Evolutionary conservation across 2,113 vertebrate genomes (phyloP).

Genomic region (Ivindomyrus marchei): DNA sequence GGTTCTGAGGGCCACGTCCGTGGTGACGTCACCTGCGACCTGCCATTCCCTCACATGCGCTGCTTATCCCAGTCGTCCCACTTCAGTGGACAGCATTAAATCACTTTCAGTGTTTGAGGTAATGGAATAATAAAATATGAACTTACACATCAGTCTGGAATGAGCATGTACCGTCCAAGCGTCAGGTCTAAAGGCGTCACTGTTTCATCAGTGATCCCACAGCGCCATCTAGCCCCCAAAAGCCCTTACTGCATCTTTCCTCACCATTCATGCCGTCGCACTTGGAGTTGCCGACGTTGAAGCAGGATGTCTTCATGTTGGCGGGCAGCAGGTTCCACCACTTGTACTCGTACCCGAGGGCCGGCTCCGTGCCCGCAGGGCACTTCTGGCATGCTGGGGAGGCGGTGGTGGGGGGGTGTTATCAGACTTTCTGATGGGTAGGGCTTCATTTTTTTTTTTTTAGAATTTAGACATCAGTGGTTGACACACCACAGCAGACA

Average conservation of each 20-base stretch:
- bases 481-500: too few relatives aligned
- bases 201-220: slow-evolving; percentile 7
- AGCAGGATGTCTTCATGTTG: slow-evolving; percentile 96
- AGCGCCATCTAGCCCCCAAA: slow-evolving; percentile 28
- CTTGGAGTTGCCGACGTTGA: slow-evolving; percentile 92
- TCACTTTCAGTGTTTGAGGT: not conserved
- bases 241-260: slow-evolving; percentile 25
- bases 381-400: slow-evolving; percentile 74
- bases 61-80: not conserved
- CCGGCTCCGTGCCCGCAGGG: slow-evolving; percentile 86
- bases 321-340: slow-evolving; percentile 92
- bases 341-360: slow-evolving; percentile 85
- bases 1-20: not conserved
- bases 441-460: not conserved
- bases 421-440: not conserved
- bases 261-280: slow-evolving; percentile 93
- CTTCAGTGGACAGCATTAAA: slow-evolving; percentile 7
- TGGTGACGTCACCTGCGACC: not conserved
- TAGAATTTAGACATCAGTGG: too few relatives aligned
- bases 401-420: not conserved
- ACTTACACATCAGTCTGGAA: not conserved
- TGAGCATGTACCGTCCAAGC: not conserved
- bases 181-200: not conserved
- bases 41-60: not conserved
- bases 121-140: not conserved